phyloP scores from a whole-genome alignment of 2,888 invertebrate genomes.

The Nebria brevicollis region DNA sequence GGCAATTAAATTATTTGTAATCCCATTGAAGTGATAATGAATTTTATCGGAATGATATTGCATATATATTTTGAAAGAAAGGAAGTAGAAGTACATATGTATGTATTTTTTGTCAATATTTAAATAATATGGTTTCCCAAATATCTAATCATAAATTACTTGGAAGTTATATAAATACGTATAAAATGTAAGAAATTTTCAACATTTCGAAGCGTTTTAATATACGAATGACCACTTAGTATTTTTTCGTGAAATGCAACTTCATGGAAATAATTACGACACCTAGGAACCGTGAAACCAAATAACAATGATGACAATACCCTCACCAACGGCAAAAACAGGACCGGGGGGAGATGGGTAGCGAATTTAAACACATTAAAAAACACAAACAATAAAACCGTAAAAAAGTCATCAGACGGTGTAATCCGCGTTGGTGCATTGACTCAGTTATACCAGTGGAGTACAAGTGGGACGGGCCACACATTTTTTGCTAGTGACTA shows the following conservation, averaged over 20 bases:
- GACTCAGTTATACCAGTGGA: constrained; percentile 15
- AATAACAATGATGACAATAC: constrained; percentile 1
- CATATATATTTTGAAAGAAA: no score
- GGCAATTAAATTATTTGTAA: no score
- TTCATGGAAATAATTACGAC: constrained; percentile 17
- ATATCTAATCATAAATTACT: no score
- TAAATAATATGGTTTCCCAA: no score
- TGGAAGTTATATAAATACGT: no score
- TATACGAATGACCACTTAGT: neutral
- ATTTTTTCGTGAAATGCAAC: neutral
- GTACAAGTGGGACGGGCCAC: neutral
- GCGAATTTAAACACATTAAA: neutral
- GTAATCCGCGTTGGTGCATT: constrained; percentile 15
- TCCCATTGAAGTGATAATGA: no score
- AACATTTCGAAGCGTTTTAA: neutral
- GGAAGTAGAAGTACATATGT: no score
- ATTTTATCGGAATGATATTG: no score
- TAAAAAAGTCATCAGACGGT: constrained; percentile 13
- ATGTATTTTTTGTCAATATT: no score
- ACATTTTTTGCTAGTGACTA: neutral
- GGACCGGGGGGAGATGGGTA: no score
- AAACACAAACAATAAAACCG: constrained; percentile 9
- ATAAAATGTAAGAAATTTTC: no score
- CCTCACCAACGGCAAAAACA: neutral
- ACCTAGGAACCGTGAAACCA: constrained; percentile 14